A percentile compares a stretch with the other conserved stretches of the same genome.
phyloP scores from a whole-genome alignment of 2,113 vertebrate genomes.

The Crotophaga sulcirostris region DNA sequence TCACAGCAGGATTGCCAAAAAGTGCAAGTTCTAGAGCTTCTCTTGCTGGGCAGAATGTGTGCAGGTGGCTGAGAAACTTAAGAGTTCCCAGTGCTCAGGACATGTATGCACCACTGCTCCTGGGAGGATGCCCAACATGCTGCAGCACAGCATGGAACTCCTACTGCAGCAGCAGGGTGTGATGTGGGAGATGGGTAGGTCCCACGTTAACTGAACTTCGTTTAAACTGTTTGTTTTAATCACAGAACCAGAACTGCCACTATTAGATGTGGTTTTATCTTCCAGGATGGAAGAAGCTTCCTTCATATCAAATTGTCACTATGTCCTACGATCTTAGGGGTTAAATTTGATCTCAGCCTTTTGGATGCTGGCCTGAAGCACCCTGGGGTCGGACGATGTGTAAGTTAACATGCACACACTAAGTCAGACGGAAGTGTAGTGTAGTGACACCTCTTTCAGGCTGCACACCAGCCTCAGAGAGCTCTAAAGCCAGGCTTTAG shows the following conservation, averaged over 20 bases:
- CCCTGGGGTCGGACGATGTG: neutral
- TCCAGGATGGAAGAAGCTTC: neutral
- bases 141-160: neutral
- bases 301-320: neutral
- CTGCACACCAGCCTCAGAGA: neutral
- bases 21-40: neutral
- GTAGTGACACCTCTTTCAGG: neutral
- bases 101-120: neutral
- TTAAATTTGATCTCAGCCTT: neutral
- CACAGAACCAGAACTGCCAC: neutral
- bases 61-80: neutral
- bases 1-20: neutral
- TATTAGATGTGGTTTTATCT: neutral
- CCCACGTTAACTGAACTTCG: neutral
- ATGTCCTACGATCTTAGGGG: neutral
- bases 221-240: neutral
- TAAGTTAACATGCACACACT: neutral
- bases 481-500: neutral
- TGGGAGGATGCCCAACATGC: neutral
- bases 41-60: neutral
- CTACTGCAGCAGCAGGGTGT: neutral
- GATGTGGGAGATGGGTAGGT: neutral
- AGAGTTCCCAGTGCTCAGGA: neutral
- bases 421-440: neutral
- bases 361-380: neutral